Conservation (phyloP, 2,797 vertebrate species). For the Acomys russatus region DNA sequence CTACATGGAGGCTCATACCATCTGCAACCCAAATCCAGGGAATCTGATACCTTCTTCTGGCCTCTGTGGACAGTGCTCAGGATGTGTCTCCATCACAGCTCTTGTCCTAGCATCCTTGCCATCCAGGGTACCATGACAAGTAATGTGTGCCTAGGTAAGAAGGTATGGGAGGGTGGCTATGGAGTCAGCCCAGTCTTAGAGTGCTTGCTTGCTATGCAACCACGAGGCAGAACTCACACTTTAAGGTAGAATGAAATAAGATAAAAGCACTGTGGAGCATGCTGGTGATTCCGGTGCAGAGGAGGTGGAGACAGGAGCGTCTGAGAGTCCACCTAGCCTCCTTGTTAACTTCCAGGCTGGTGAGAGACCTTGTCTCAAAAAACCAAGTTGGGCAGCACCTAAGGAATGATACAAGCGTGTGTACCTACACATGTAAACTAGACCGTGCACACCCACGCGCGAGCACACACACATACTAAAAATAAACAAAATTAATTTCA, state of each 20-base stretch:
- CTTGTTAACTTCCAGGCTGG: background rate
- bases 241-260: background rate
- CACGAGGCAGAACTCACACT: background rate
- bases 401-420: background rate
- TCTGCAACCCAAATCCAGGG: background rate
- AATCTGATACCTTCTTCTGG: background rate
- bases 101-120: background rate
- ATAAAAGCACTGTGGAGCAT: no score
- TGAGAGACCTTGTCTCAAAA: background rate
- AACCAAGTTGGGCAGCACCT: background rate
- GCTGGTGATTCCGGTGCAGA: background rate
- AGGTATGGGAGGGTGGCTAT: background rate
- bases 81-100: rapidly evolving
- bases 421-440: background rate
- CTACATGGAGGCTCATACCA: background rate
- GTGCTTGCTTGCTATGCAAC: background rate
- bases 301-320: background rate
- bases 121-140: background rate
- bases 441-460: background rate
- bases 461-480: background rate
- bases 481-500: background rate
- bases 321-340: background rate
- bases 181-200: no score
- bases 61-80: background rate
- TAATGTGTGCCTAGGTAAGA: no score